These are phyloP conservation scores for Meteorus colon DNA, from an alignment of 2,888 invertebrate species.

Conservation along the genomic window DNA sequence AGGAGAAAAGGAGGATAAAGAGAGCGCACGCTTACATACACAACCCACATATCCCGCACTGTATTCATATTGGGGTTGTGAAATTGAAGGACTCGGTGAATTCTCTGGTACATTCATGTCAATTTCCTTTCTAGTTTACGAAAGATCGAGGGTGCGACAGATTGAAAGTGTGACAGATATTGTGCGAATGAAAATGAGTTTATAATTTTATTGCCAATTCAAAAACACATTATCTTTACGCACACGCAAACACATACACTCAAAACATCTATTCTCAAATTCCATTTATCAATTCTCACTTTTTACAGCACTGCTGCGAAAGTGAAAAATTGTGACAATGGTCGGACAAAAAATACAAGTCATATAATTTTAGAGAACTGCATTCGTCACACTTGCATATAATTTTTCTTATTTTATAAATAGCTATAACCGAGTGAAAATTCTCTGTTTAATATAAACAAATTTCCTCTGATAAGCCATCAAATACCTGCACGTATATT, in stretches of 20 bases:
- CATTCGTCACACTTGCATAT: not conserved
- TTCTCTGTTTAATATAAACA: slow-evolving; percentile 41
- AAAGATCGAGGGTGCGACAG: slow-evolving; percentile 32
- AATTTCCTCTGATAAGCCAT: slow-evolving; percentile 43
- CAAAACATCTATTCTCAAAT: not conserved
- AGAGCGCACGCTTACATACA: slow-evolving; percentile 1
- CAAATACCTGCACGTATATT: slow-evolving; percentile 9
- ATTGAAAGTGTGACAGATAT: slow-evolving; percentile 4
- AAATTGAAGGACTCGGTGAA: slow-evolving; percentile 69
- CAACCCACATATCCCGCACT: not conserved
- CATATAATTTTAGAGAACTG: not conserved
- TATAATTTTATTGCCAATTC: slow-evolving; percentile 72
- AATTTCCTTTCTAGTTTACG: slow-evolving; percentile 67
- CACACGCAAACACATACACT: not conserved
- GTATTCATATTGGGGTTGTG: slow-evolving; percentile 39
- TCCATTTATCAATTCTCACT: not conserved
- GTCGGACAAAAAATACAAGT: not conserved
- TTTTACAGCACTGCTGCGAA: not conserved
- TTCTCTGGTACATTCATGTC: slow-evolving; percentile 61
- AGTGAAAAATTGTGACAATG: not conserved
- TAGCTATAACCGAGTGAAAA: slow-evolving; percentile 22
- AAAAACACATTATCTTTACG: slow-evolving; percentile 61
- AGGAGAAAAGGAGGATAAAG: not conserved
- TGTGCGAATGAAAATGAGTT: slow-evolving; percentile 53
- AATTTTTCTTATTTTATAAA: not conserved